phyloP scores from a whole-genome alignment of 1,140 invertebrate genomes.

The Linepithema humile region DNA sequence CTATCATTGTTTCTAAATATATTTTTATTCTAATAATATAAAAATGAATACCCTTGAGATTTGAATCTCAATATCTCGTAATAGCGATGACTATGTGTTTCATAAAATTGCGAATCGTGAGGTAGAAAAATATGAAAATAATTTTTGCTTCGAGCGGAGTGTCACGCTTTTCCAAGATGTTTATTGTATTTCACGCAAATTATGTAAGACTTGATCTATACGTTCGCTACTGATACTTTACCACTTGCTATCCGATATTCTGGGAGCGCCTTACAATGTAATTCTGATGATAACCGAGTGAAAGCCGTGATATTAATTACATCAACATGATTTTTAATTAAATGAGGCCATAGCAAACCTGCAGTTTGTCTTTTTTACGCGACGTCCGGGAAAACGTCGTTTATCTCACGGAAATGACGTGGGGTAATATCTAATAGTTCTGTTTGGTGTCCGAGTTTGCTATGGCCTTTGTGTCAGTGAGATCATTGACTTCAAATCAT shows the following conservation, averaged over 20 bases:
- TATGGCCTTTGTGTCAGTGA: neutral
- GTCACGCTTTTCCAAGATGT: neutral
- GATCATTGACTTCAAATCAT: neutral
- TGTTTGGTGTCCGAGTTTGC: neutral
- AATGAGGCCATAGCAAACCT: conserved; percentile 2
- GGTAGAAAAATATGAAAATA: neutral
- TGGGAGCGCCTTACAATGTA: conserved; percentile 27
- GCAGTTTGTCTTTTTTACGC: conserved; percentile 26
- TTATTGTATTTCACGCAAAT: conserved; percentile 20
- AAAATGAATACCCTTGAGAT: neutral
- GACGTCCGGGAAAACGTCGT: conserved; percentile 28
- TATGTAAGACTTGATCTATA: conserved; percentile 55
- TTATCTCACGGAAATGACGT: conserved; percentile 49
- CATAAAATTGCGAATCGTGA: conserved; percentile 15
- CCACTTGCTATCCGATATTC: conserved; percentile 51
- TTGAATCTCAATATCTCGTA: neutral
- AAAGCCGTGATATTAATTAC: conserved; percentile 67
- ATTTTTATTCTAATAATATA: neutral
- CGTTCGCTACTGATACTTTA: conserved; percentile 40
- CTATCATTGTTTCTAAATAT: neutral
- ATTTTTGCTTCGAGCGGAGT: neutral
- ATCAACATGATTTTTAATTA: conserved; percentile 37
- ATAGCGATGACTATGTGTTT: neutral
- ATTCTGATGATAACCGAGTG: conserved; percentile 56
- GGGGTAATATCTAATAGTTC: neutral